Base-by-base conservation (phyloP, 2,797 vertebrate genomes). In the Hemibagrus guttatus region DNA sequence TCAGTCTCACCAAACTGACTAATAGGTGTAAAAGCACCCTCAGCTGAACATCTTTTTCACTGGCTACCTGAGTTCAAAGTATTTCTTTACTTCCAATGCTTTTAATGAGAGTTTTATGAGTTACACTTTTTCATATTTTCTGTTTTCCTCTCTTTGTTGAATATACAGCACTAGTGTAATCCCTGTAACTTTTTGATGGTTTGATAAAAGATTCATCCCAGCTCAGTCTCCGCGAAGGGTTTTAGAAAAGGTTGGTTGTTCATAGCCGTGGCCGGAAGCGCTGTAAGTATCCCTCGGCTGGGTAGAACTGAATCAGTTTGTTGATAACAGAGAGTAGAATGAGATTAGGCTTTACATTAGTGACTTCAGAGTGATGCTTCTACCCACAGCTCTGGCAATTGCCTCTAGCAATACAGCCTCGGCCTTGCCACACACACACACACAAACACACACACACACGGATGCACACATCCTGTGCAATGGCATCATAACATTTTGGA, bases 291-390 rank as follows among this genome's bases (percentile, higher is more conserved):
- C 68, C 82, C 88, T 84, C 35, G 71, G 49, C 76, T 88, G 85
- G 56, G 85, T 81, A 85, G 81, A 84, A 90, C 90, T 90, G 87
- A 89, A 90, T 90, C 90, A 91, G 89, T 86, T 88, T 86, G 85
- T 83, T 88, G 88, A 90, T 88, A 91, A 90, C 88, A 78, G 88
- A 82, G 88, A 88, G 87, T 86, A 85, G 85, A 89, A 90, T 87
- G 82, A 88, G 89, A 91, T 91, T 89, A 90, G 90, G 86, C 91
- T 90, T 89, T 89, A 89, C 87, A 90, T 91, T 91, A 91, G 88
- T 82, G 89, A 89, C 86, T 88, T 87, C 87, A 84, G 87, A 91
- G 88, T 90, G 88, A 89, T 90, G 88, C 86, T 81, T 90, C 88
- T 86, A 86, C 91, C 86, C 87, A 87, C 85, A 72, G 84, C 85